Evolutionary conservation across 2,888 invertebrate species (phyloP).

Genomic region (Coleophora flavipennella): DNA sequence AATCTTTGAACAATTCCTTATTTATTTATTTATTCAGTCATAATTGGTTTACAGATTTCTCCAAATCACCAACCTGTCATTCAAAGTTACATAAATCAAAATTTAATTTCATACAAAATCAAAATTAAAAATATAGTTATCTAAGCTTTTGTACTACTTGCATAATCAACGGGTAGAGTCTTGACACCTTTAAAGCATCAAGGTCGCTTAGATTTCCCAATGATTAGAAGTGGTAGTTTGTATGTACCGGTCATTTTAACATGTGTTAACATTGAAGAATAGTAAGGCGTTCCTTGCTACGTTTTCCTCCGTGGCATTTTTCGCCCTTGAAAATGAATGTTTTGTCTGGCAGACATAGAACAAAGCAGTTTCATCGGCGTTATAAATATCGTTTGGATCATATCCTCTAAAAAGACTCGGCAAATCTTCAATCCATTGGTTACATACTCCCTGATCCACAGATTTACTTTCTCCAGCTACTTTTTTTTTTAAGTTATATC

Average conservation of each 20-base stretch:
- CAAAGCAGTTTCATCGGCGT: conserved; percentile 6
- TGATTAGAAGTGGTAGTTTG: conserved; percentile 5
- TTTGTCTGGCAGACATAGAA: conserved; percentile 11
- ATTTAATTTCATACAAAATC: too few relatives aligned
- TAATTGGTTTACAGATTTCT: too few relatives aligned
- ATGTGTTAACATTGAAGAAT: conserved; percentile 4
- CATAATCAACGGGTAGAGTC: conserved; percentile 8
- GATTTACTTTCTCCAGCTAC: conserved; percentile 12
- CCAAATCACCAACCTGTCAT: too few relatives aligned
- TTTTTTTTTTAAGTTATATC: conserved; percentile 15
- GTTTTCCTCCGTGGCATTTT: conserved; percentile 10
- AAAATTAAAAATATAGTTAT: too few relatives aligned
- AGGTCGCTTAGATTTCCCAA: conserved; percentile 13
- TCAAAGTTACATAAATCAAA: too few relatives aligned
- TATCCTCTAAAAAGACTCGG: conserved; percentile 10
- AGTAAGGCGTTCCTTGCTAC: conserved; percentile 11
- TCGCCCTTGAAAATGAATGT: conserved; percentile 12
- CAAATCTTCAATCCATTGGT: conserved; percentile 10
- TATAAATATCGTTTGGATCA: conserved; percentile 6
- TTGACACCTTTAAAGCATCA: conserved; percentile 13
- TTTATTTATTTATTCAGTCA: too few relatives aligned
- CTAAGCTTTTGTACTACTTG: conserved; percentile 9
- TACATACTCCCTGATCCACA: conserved; percentile 9
- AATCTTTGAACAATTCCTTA: conserved; percentile 7
- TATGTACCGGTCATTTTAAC: conserved; percentile 11